A percentile compares a stretch with the other conserved stretches of the same genome.
Evolutionary conservation across 2,888 invertebrate species (phyloP).

Genomic region (Polietes domitor): DNA sequence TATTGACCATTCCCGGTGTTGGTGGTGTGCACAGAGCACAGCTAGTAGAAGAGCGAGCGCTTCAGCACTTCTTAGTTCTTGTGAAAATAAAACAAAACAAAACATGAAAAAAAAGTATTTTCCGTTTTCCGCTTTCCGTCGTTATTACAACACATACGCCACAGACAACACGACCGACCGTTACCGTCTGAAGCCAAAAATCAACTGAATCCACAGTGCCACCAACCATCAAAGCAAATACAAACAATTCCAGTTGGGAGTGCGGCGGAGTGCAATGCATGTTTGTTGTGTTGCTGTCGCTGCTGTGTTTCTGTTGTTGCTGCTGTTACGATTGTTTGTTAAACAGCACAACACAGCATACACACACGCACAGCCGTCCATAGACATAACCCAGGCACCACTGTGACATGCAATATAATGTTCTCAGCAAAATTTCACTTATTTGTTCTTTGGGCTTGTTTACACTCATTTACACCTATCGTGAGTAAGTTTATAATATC

Average conservation of each 20-base stretch:
- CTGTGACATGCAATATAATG: neutral
- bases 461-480: too few relatives aligned
- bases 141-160: slow-evolving; percentile 32
- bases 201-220: slow-evolving; percentile 59
- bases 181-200: slow-evolving; percentile 62
- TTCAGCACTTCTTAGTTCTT: neutral
- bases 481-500: too few relatives aligned
- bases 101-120: slow-evolving; percentile 3
- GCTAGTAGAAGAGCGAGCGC: too few relatives aligned
- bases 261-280: slow-evolving; percentile 40
- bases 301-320: neutral
- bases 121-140: slow-evolving; percentile 10
- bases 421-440: too few relatives aligned
- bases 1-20: slow-evolving; percentile 50
- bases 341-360: slow-evolving; percentile 52
- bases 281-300: slow-evolving; percentile 3
- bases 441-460: too few relatives aligned
- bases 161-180: slow-evolving; percentile 61
- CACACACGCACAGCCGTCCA: neutral
- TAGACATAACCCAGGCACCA: neutral
- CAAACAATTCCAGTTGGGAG: slow-evolving; percentile 65
- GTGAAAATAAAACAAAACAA: slow-evolving; percentile 30
- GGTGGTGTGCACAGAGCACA: neutral
- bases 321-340: slow-evolving; percentile 53
- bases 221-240: slow-evolving; percentile 39